phyloP scores from a whole-genome alignment of 1,140 invertebrate genomes.

The Drosophila kikkawai region DNA sequence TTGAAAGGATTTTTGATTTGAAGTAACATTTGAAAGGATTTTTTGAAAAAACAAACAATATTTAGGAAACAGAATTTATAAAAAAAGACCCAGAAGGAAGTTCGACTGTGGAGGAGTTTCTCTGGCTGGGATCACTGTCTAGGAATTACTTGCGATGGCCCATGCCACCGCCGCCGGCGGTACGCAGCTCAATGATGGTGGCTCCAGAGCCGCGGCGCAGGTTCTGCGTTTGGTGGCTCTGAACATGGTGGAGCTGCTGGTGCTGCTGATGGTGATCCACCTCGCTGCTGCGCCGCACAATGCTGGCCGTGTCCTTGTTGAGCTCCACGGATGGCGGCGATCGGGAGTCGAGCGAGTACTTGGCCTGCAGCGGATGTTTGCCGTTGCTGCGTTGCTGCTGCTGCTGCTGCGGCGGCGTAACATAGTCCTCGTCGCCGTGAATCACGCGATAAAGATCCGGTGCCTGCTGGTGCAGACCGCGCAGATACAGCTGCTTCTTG shows the following conservation, averaged over 20 bases:
- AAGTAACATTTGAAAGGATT: background rate
- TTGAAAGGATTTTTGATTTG: too few relatives aligned
- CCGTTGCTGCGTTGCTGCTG: conserved; percentile 10
- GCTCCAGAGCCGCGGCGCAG: conserved; percentile 62
- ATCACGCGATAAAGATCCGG: conserved; percentile 91
- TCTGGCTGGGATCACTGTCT: background rate
- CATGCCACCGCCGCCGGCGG: conserved; percentile 8
- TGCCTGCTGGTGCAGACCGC: conserved; percentile 89
- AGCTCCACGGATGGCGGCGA: conserved; percentile 76
- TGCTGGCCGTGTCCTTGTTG: conserved; percentile 84
- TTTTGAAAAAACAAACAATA: background rate
- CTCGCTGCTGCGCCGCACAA: conserved; percentile 88
- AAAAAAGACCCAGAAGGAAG: background rate
- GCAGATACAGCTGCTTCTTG: conserved; percentile 90
- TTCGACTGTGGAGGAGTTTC: conserved; percentile 4
- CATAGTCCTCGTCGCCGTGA: conserved; percentile 84
- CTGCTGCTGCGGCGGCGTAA: background rate
- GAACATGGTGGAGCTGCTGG: conserved; percentile 41
- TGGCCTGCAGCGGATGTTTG: conserved; percentile 70
- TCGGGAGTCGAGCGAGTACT: conserved; percentile 75
- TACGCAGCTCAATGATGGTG: conserved; percentile 69
- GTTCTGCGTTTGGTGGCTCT: conserved; percentile 56
- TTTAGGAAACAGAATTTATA: background rate
- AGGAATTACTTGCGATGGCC: conserved; percentile 56
- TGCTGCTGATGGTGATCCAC: conserved; percentile 65